phyloP scores from a whole-genome alignment of 2,797 vertebrate species.

The Helarctos malayanus region DNA sequence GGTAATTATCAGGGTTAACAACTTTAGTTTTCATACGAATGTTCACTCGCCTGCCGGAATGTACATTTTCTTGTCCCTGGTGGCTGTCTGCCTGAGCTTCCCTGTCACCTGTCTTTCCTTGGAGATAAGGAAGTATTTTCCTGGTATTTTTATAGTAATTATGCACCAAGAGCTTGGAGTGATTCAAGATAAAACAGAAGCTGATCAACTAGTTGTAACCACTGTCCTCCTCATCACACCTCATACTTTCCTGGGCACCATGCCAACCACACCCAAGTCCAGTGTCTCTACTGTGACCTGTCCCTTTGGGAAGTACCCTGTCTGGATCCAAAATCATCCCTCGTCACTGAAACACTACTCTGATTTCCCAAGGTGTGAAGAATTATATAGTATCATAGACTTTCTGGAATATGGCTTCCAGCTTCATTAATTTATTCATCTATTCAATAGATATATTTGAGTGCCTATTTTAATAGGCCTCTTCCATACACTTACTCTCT shows the following conservation, averaged over 20 bases:
- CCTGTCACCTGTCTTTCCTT: not conserved
- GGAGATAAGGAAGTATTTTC: not conserved
- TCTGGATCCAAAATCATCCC: not conserved
- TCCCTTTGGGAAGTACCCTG: not conserved
- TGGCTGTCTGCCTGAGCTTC: not conserved
- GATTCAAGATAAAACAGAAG: not conserved
- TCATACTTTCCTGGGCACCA: not conserved
- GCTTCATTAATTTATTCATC: not conserved
- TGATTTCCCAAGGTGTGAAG: not conserved
- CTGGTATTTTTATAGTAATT: not conserved
- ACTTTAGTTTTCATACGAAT: constrained; percentile 17
- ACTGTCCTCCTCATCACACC: not conserved
- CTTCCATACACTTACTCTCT: not conserved
- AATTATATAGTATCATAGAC: not conserved
- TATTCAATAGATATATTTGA: not conserved
- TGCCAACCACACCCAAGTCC: not conserved
- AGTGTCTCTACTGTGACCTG: not conserved
- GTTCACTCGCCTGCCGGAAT: not conserved
- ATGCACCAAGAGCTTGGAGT: not conserved
- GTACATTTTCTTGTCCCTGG: not conserved
- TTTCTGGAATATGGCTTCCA: not conserved
- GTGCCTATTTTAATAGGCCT: not conserved
- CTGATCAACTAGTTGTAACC: not conserved
- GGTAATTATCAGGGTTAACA: not conserved
- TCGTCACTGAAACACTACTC: constrained; percentile 1